A percentile compares a stretch with the other conserved stretches of the same genome.
Evolutionary conservation across 2,797 vertebrate genomes (phyloP).

Genomic region (Clarias pachynema): DNA sequence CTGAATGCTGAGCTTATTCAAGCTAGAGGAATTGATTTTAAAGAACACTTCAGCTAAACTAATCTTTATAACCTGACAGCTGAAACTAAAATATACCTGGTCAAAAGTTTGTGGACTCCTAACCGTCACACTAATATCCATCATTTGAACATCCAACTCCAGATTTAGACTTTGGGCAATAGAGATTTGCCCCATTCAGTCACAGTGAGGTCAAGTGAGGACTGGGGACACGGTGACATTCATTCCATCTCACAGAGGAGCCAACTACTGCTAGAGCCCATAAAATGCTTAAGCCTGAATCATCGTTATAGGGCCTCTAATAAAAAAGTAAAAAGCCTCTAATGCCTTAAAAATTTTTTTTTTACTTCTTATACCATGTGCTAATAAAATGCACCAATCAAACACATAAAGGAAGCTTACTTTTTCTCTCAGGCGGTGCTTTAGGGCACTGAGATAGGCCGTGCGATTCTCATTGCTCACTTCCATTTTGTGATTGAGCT

Average conservation of each 20-base stretch:
- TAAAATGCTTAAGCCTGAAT: not conserved
- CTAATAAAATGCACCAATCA: not conserved
- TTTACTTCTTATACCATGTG: not conserved
- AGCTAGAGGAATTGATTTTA: not conserved
- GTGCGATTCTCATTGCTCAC: constrained; percentile 86
- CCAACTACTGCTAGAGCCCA: not conserved
- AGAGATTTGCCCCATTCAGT: not conserved
- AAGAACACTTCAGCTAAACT: not conserved
- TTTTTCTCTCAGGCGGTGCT: constrained; percentile 86
- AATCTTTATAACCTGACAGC: not conserved
- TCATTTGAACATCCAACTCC: not conserved
- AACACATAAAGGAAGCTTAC: constrained; percentile 51
- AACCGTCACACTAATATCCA: not conserved
- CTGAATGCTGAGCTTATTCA: not conserved
- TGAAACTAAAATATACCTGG: not conserved
- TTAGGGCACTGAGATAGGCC: constrained; percentile 83
- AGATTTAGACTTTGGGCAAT: not conserved
- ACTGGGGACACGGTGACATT: not conserved
- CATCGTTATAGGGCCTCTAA: not conserved
- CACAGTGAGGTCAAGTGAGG: not conserved
- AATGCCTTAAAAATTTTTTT: not conserved
- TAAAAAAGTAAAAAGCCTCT: too few species aligned
- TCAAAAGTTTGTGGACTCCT: not conserved
- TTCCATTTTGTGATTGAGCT: constrained; percentile 90
- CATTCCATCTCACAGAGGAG: not conserved